A percentile compares a stretch with the other conserved stretches of the same genome.
These are phyloP conservation scores for Gryllus longicercus DNA, from an alignment of 2,888 invertebrate species.

Conservation along the genomic window DNA sequence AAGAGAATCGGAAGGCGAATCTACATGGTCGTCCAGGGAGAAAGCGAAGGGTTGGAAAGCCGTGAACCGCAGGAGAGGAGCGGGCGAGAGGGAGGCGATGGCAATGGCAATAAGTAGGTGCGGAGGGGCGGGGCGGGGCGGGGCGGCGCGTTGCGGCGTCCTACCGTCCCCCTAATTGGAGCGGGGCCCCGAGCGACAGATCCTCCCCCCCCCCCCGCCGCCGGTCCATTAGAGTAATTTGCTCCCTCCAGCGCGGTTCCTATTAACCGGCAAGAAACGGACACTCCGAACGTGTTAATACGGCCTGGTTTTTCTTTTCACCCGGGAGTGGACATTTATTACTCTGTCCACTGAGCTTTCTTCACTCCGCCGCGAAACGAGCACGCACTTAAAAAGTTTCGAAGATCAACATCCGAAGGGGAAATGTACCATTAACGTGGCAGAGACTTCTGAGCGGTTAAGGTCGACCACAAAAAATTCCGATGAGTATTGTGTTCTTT, in stretches of 20 bases:
- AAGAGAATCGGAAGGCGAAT: too few species aligned
- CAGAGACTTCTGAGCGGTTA: background rate
- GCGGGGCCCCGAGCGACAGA: background rate
- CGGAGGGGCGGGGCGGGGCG: too few species aligned
- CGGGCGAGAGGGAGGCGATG: too few species aligned
- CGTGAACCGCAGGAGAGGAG: too few species aligned
- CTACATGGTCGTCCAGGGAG: too few species aligned
- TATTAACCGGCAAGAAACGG: conserved; percentile 17
- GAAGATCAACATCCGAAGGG: background rate
- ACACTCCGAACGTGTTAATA: conserved; percentile 10
- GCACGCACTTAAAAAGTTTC: background rate
- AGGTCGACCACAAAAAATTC: too few species aligned
- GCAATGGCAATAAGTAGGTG: too few species aligned
- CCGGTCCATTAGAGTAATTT: conserved; percentile 6
- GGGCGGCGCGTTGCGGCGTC: too few species aligned
- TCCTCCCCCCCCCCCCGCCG: background rate
- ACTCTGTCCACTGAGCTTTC: conserved; percentile 9
- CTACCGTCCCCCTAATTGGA: background rate
- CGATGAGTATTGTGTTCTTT: background rate
- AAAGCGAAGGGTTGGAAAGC: too few species aligned
- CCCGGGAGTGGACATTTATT: conserved; percentile 3
- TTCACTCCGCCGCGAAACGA: background rate
- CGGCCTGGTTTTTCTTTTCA: conserved; percentile 4
- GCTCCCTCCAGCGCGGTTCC: background rate
- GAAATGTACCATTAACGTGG: conserved; percentile 8